Evolutionary conservation across 2,888 invertebrate species (phyloP), one percentile per base, ranked within the genome.

Genomic region (Drosophila antonietae): DNA sequence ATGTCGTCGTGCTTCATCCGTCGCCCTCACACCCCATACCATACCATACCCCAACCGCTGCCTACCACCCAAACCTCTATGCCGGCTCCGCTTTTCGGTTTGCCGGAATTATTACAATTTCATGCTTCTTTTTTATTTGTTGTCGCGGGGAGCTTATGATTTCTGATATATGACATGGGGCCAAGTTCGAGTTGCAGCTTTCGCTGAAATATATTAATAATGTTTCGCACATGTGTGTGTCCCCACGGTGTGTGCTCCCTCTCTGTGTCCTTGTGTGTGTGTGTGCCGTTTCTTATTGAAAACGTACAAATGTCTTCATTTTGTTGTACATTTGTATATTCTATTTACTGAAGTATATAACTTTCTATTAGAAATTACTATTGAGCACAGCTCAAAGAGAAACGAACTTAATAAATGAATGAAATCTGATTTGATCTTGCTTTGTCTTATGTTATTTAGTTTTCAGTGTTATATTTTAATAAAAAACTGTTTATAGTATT

Each of bases 31-130:
- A 18, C 44, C 28, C 51, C n/a, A 20, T 3, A 10, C 20, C 47
- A 18, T 0, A 2, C 12, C 10, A 10, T 10, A 18, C 1, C 3
- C 44, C 44, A 41, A 5, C 15, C 8, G 15, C n/a, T 33, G 39
- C n/a, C 57, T 41, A 23, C 57, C 46, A 23, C 23, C 15, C 28
- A 49, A 49, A 15, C 23, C 37, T 5, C 28, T 12, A 33, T 33
- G 59, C 43, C 51, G 49, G 53, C 55, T 64, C 61, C 33, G 66
- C 69, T 72, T 62, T 70, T 83, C 81, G 83, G 71, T 78, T 87
- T 87, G 56, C 72, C 67, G 80, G 75, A 90, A 90, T 90, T 90
- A 90, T 91, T 90, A 91, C 90, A 90, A 90, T 90, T 91, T 88
- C 90, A 90, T 91, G 90, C 78, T 89, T 78, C 78, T 86, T 86